Evolutionary conservation across 2,113 vertebrate species (phyloP).

Genomic region (Microtus oregoni): DNA sequence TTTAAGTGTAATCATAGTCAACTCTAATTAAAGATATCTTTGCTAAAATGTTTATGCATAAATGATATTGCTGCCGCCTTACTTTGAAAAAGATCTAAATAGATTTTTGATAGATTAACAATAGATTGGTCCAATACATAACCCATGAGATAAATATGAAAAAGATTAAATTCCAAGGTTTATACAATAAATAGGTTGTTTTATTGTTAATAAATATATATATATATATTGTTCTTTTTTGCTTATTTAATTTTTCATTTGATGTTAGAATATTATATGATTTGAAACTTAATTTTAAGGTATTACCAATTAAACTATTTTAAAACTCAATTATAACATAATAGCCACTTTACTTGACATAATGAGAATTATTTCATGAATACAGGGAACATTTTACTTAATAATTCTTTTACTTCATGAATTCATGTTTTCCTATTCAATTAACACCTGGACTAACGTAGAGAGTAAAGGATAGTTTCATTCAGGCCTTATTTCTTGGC

Average conservation of each 20-base stretch:
- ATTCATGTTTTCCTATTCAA: not conserved
- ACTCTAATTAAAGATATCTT: not conserved
- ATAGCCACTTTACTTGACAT: conserved; percentile 38
- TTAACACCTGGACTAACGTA: not conserved
- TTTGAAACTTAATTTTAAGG: not conserved
- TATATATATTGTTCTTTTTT: not conserved
- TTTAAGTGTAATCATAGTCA: not conserved
- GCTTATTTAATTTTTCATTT: not conserved
- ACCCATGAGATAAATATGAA: not conserved
- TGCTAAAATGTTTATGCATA: not conserved
- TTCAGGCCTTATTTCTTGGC: not conserved
- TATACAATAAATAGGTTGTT: not conserved
- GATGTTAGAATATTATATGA: not conserved
- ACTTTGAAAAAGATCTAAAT: not conserved
- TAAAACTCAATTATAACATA: not conserved
- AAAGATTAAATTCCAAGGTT: not conserved
- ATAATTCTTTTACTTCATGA: not conserved
- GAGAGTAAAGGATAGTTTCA: not conserved
- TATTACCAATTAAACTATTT: conserved; percentile 7
- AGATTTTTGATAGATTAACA: not conserved
- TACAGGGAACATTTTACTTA: not conserved
- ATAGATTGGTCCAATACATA: not conserved
- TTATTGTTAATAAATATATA: not conserved
- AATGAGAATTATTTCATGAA: not conserved
- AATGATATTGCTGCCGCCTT: not conserved